Evolutionary conservation across 2,888 invertebrate species (phyloP), one percentile per base, ranked within the genome.

Genomic region (Microctonus hyperodae): DNA sequence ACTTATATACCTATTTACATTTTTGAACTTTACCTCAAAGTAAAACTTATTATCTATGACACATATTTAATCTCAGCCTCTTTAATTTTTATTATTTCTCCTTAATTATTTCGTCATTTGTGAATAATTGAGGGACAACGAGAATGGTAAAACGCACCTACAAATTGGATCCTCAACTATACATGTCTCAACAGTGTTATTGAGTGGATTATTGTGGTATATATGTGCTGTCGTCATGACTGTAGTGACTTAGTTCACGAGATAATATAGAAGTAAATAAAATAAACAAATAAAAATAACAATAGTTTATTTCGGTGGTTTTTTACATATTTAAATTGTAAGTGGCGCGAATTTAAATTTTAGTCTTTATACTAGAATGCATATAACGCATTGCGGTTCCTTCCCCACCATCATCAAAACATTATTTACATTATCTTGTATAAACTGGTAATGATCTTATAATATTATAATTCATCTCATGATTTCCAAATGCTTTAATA

Each of bases 371-470:
- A 13, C 23, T 10, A 51, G 25, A 51, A 51, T 23, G 25, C 51
- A 51, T 25, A 44, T 44, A 51, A 22, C 51, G 51, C 51, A 51
- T 51, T 51, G 51, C 51, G 25, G 51, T n/a, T 51, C 25, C 23
- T 7, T 51, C 51, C 51, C 51, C 51, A 51, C 51, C 51, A 3
- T 28, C 28, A 7, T 28, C 51, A 51, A 6, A 2, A 25, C 4
- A 51, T 10, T 51, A 51, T 51, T 51, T 51, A 51, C 51, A 23
- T 23, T 1, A 37, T 4, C 25, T 25, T 25, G n/a, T 40, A n/a
- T 51, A 51, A 51, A 51, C 25, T 51, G 16, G 44, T 13, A 37
- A 25, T 31, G 31, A 20, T 48, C 20, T 22, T 16, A n/a, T n/a
- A n/a, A n/a, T n/a, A 16, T 16, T 4, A 22, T 7, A 7, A 16